Evolutionary conservation across 1,140 invertebrate species (phyloP), one percentile per base, ranked within the genome.

Genomic region (Brachionus paranguensis): DNA sequence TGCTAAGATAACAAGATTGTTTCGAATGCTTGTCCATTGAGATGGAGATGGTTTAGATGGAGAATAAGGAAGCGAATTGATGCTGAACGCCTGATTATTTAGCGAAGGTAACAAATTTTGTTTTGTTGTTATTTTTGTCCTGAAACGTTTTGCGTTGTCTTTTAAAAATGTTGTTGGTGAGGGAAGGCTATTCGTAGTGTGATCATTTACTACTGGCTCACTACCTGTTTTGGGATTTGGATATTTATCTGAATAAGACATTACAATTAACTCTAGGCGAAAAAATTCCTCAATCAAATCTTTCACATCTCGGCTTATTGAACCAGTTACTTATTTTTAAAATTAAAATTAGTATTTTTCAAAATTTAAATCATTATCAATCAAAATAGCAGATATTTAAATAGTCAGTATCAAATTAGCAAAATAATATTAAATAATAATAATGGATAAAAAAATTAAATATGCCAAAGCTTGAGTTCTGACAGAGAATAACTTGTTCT

Each of bases 281-380:
- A 96, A 98, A 6, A 98, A 89, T 27, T 92, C 93, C 91, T 93
- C 93, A 3, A 95, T 93, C 89, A 95, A 95, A 85, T 94, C 95
- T 89, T 97, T 94, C 27, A 99, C 95, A 87, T 99, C 96, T 94
- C 4, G 95, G 96, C 87, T 99, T 98, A 1, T 94, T 93, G 3
- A 92, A 90, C 2, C 95, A 94, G 76, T 98, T 90, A 90, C 96
- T 95, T 91, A 85, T 5, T 84, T 87, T 76, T 20, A 83, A 85
- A 70, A 88, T 65, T 17, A 68, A 41, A 83, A 86, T 85, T 53
- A 84, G 37, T 27, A 70, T 85, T 20, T 76, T 84, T 84, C 41
- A 37, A 72, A 64, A 68, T 84, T 37, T 37, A 37, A 37, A 37
- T 37, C 0, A 37, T 37, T 5, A 37, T 37, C 33, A 37, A 6